Base-by-base conservation (phyloP, 2,797 vertebrate genomes). In the Chelonia mydas region DNA sequence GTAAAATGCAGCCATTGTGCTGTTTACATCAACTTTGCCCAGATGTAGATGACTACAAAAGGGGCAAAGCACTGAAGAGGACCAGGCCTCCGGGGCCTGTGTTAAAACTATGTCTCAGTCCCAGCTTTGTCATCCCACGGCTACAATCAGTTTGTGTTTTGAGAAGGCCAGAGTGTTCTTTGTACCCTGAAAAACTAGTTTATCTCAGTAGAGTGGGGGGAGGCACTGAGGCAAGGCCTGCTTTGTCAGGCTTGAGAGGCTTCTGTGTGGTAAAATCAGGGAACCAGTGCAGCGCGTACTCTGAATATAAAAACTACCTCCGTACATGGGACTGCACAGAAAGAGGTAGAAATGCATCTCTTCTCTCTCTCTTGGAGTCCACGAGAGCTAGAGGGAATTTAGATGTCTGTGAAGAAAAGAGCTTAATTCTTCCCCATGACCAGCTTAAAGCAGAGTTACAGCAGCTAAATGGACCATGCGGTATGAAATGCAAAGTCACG, bases 391-490 rank as follows among this genome's bases (percentile, higher is more conserved):
- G 27, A 92, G 81, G 57, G 51, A 16, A 94, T 89, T 82, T 1
- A 0, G 61, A 27, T 17, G 54, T n/a, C 72, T 92, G 80, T 68
- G 74, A 92, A 94, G 23, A 74, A 95, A 90, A 33, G 33, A 95
- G 23, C 7, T 94, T 89, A 54, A 81, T 89, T 93, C 65, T 95
- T 96, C 86, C 83, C 51, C 85, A 37, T 80, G 94, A 95, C 76
- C 91, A 91, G 51, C 86, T 94, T 86, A 81, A n/a, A 94, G 92
- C 68, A 93, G 94, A 97, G 86, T 79, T 83, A 41, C 74, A 68
- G 59, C 78, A 79, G 21, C 81, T 53, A 93, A 95, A 90, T 23
- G 91, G 92, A 76, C 81, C 1, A 0, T 59, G 81, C 89, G 86
- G 55, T 31, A 81, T 65, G 87, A 92, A 93, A 80, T 0, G 1